Conservation (phyloP, 2,113 vertebrate genomes). For the Sciurus niger region DNA sequence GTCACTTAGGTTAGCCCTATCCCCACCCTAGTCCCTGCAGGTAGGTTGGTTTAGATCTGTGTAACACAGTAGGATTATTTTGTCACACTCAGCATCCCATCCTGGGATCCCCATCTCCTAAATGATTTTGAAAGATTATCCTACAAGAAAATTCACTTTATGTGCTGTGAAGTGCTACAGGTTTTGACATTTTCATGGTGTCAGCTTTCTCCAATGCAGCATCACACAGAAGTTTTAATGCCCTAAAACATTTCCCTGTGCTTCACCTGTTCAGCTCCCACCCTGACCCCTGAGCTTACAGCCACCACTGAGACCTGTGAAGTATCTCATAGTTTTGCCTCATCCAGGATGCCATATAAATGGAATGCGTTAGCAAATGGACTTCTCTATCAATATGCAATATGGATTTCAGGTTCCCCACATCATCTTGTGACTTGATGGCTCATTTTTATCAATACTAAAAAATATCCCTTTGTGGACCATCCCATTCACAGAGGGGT, state of each 20-base stretch:
- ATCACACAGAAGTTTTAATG: not conserved
- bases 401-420: too few relatives aligned
- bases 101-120: not conserved
- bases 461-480: not conserved
- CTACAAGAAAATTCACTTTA: not conserved
- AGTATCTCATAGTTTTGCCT: not conserved
- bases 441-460: not conserved
- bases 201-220: not conserved
- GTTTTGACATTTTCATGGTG: too few relatives aligned
- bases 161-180: too few relatives aligned
- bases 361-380: not conserved
- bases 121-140: not conserved
- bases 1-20: not conserved
- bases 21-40: not conserved
- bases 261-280: not conserved
- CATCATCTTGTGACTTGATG: not conserved
- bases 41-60: not conserved
- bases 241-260: not conserved
- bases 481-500: too few relatives aligned
- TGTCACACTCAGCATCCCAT: not conserved
- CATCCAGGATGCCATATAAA: not conserved
- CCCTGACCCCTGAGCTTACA: not conserved
- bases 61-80: not conserved
- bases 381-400: not conserved
- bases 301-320: not conserved